Percentiles rank a stretch among this genome's conserved stretches.
These are phyloP conservation scores for Calypte anna DNA, from an alignment of 2,113 vertebrate species.

Conservation along the genomic window DNA sequence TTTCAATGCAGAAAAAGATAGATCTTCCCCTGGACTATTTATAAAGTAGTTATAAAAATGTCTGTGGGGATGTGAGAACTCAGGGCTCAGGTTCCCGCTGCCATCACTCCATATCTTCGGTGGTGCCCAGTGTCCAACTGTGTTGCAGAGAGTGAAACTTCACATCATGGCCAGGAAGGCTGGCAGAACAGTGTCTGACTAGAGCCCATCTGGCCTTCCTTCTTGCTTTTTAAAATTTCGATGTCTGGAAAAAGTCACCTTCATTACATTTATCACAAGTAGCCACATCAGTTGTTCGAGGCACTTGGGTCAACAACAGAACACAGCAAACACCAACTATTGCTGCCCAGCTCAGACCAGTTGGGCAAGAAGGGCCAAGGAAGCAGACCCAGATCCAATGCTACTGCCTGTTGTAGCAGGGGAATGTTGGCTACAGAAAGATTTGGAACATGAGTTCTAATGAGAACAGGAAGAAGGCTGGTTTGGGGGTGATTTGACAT, in stretches of 20 bases:
- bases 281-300: neutral
- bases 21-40: neutral
- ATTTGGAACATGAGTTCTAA: neutral
- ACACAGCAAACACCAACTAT: neutral
- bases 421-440: neutral
- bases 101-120: neutral
- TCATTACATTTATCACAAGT: fast-evolving
- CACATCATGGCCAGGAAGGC: neutral
- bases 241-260: neutral
- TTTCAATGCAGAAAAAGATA: neutral
- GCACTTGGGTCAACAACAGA: neutral
- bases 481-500: neutral
- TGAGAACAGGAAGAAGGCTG: neutral
- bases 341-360: neutral
- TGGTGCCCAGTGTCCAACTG: neutral
- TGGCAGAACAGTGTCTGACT: neutral
- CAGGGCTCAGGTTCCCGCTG: neutral
- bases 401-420: neutral
- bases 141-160: neutral
- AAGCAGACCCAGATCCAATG: neutral
- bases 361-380: neutral
- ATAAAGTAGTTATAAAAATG: neutral
- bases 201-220: neutral
- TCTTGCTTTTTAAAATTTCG: neutral
- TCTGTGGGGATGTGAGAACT: neutral